Conservation (phyloP, 2,797 vertebrate species). For the Tenualosa thibaudeaui region DNA sequence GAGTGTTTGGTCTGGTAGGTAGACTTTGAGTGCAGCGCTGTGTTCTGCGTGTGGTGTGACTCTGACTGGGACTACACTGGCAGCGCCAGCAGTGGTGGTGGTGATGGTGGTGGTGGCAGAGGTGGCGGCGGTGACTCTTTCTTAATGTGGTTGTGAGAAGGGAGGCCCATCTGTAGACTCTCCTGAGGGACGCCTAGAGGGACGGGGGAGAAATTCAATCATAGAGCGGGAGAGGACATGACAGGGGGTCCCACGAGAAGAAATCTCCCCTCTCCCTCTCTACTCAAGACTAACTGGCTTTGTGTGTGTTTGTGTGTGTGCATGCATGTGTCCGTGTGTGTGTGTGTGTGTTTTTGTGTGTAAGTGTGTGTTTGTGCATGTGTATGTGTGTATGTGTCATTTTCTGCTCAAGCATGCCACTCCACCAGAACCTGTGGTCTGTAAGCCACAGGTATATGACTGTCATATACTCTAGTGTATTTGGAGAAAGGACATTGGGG, state of each 20-base stretch:
- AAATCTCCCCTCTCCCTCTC: not conserved
- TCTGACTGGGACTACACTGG: no score
- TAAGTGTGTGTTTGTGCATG: not conserved
- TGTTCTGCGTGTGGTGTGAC: not conserved
- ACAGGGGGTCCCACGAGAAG: slow-evolving; percentile 21
- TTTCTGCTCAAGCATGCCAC: no score
- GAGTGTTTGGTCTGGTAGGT: not conserved
- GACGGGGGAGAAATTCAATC: slow-evolving; percentile 39
- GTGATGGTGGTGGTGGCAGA: not conserved
- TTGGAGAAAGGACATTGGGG: no score
- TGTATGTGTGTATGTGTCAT: not conserved
- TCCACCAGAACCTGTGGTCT: no score
- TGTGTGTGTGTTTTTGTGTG: not conserved
- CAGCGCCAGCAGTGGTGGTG: not conserved
- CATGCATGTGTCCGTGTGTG: not conserved
- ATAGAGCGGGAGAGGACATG: slow-evolving; percentile 36
- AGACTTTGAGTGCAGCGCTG: not conserved
- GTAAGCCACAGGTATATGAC: no score
- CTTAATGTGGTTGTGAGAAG: slow-evolving; percentile 38
- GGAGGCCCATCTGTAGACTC: not conserved
- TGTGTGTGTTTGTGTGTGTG: not conserved
- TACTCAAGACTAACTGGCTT: slow-evolving; percentile 10
- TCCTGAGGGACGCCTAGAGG: slow-evolving; percentile 26
- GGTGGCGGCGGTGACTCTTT: slow-evolving; percentile 22
- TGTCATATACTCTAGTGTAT: no score